Percentiles rank a stretch among this genome's conserved stretches.
Conservation (phyloP, 2,113 vertebrate species). For the Rhadina sibilatrix region DNA sequence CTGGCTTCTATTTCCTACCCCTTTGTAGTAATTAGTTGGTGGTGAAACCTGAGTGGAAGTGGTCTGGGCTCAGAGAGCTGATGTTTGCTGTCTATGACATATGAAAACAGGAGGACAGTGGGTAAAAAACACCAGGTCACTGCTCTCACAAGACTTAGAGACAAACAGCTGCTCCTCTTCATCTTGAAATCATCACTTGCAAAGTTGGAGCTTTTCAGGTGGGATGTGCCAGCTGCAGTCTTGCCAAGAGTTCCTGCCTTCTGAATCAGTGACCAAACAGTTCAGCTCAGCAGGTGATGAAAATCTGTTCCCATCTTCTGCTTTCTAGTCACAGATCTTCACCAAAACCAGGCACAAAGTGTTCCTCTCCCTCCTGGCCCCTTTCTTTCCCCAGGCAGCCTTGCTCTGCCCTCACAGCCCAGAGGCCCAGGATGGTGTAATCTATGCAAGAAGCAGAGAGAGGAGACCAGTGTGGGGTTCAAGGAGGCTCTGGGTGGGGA, state of each 20-base stretch:
- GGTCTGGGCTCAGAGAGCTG: background rate
- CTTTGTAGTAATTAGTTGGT: background rate
- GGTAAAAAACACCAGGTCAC: background rate
- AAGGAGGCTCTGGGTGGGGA: background rate
- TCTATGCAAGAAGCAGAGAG: background rate
- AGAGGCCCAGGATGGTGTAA: background rate
- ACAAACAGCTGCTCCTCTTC: background rate
- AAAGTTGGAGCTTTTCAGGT: background rate
- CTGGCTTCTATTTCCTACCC: background rate
- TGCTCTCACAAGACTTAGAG: background rate
- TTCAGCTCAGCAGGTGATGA: background rate
- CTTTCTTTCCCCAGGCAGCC: background rate
- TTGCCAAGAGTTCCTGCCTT: background rate
- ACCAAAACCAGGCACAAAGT: background rate
- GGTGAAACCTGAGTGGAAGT: constrained; percentile 37
- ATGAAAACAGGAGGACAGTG: background rate
- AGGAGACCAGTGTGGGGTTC: background rate
- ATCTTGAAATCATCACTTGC: background rate
- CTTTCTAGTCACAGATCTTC: background rate
- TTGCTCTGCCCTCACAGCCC: background rate
- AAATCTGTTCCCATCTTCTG: background rate
- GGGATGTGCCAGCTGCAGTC: background rate
- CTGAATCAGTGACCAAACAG: background rate
- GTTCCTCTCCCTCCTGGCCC: background rate
- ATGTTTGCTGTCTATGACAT: background rate